Evolutionary conservation across 2,113 vertebrate species (phyloP).

Genomic region (Takifugu flavidus): DNA sequence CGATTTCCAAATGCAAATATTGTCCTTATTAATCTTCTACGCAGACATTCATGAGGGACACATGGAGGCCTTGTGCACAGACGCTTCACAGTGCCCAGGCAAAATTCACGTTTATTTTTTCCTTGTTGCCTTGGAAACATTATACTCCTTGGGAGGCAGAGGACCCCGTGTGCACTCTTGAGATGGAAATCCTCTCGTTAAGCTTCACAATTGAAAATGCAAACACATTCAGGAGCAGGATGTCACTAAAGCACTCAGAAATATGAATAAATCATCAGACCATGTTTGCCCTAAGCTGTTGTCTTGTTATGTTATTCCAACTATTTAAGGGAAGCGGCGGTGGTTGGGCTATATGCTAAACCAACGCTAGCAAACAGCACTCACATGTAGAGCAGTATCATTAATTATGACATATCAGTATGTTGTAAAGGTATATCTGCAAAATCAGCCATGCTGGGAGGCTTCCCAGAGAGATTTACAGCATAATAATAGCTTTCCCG

Average conservation of each 20-base stretch:
- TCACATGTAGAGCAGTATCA: not conserved
- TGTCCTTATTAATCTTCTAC: constrained; percentile 56
- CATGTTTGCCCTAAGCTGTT: constrained; percentile 1
- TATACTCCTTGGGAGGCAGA: constrained; percentile 32
- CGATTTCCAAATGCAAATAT: constrained; percentile 61
- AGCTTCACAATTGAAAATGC: constrained; percentile 42
- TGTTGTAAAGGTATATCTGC: not conserved
- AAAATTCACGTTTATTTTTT: constrained; percentile 53
- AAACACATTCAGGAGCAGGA: constrained; percentile 40
- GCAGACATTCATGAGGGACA: constrained; percentile 47
- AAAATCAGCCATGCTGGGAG: constrained; percentile 9
- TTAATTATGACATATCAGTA: not conserved
- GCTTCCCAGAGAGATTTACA: too few species aligned
- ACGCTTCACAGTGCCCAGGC: constrained; percentile 35
- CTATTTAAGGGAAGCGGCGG: constrained; percentile 1
- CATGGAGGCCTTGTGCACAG: constrained; percentile 45
- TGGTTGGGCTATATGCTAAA: not conserved
- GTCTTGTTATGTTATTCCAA: constrained; percentile 14
- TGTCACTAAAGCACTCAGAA: constrained; percentile 21
- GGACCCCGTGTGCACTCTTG: constrained; percentile 26
- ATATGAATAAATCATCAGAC: constrained; percentile 22
- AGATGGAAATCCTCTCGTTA: constrained; percentile 52
- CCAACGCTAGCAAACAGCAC: not conserved
- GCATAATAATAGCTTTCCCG: constrained; percentile 9
- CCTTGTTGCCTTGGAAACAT: constrained; percentile 58